phyloP scores from a whole-genome alignment of 1,140 invertebrate genomes.

The Potamilus streckersoni region DNA sequence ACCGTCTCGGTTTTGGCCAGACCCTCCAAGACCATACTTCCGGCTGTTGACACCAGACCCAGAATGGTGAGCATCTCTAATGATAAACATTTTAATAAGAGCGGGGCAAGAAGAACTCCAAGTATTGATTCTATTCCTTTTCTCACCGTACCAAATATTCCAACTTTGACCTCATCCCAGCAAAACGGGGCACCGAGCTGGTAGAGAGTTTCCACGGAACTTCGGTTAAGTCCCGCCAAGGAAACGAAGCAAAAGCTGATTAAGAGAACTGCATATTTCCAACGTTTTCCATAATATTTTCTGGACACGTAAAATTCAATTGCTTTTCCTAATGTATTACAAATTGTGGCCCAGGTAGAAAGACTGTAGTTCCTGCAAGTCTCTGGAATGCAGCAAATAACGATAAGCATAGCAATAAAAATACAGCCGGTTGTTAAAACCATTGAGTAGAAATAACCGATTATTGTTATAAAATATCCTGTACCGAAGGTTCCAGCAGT shows the following conservation, averaged over 20 bases:
- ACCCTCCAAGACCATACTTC: slow-evolving; percentile 16
- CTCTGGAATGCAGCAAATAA: slow-evolving; percentile 13
- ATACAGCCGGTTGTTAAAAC: not conserved
- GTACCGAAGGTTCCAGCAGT: slow-evolving; percentile 2
- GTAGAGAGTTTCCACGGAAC: slow-evolving; percentile 17
- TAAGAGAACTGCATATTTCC: slow-evolving; percentile 8
- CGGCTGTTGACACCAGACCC: slow-evolving; percentile 1
- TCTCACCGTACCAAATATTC: slow-evolving; percentile 10
- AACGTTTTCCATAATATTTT: not conserved
- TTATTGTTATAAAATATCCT: slow-evolving; percentile 16
- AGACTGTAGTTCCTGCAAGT: slow-evolving; percentile 2
- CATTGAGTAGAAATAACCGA: slow-evolving; percentile 2
- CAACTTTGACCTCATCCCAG: slow-evolving; percentile 15
- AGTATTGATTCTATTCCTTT: slow-evolving; percentile 6
- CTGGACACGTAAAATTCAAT: slow-evolving; percentile 4
- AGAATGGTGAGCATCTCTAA: slow-evolving; percentile 6
- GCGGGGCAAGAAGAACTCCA: slow-evolving; percentile 1
- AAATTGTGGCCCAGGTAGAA: not conserved
- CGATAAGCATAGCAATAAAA: slow-evolving; percentile 8
- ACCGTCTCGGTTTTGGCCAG: slow-evolving; percentile 14
- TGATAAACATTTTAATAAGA: slow-evolving; percentile 14
- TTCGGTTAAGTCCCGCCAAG: not conserved
- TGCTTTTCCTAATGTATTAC: not conserved
- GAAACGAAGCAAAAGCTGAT: slow-evolving; percentile 6
- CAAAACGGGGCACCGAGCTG: slow-evolving; percentile 27